Evolutionary conservation across 1,140 invertebrate species (phyloP).

Genomic region (Conus ventricosus): DNA sequence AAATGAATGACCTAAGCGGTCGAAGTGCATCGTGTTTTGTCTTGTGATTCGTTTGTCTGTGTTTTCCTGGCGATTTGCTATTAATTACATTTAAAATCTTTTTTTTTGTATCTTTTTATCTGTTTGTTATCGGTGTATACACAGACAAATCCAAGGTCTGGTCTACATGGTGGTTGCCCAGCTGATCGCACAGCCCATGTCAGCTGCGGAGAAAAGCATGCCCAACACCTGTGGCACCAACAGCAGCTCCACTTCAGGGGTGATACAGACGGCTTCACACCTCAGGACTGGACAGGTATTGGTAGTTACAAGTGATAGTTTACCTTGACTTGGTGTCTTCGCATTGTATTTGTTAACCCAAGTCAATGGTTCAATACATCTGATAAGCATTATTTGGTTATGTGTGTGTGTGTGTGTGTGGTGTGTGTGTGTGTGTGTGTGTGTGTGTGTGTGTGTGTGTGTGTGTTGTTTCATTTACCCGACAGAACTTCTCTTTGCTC

Average conservation of each 20-base stretch:
- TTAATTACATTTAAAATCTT: neutral
- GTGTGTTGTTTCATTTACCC: too few relatives aligned
- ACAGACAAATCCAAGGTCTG: constrained; percentile 72
- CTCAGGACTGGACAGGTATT: constrained; percentile 64
- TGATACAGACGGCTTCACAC: constrained; percentile 39
- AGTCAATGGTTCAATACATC: too few relatives aligned
- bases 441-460: neutral
- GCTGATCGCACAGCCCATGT: constrained; percentile 59
- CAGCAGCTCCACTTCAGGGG: constrained; percentile 36
- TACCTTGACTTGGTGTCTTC: too few relatives aligned
- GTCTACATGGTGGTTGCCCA: constrained; percentile 67
- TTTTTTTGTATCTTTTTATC: neutral
- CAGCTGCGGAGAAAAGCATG: constrained; percentile 43
- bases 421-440: neutral
- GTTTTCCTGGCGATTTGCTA: too few relatives aligned
- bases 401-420: neutral
- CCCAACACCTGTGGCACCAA: constrained; percentile 50
- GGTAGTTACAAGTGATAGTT: too few relatives aligned
- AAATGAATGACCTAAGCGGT: too few relatives aligned
- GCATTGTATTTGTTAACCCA: too few relatives aligned
- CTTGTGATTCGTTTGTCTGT: too few relatives aligned
- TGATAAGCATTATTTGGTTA: too few relatives aligned
- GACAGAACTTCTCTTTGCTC: neutral
- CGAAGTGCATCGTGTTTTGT: too few relatives aligned
- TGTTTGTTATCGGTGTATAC: too few relatives aligned